These are phyloP conservation scores for Sycobia sp. DNA, from an alignment of 1,140 invertebrate species.

Conservation along the genomic window DNA sequence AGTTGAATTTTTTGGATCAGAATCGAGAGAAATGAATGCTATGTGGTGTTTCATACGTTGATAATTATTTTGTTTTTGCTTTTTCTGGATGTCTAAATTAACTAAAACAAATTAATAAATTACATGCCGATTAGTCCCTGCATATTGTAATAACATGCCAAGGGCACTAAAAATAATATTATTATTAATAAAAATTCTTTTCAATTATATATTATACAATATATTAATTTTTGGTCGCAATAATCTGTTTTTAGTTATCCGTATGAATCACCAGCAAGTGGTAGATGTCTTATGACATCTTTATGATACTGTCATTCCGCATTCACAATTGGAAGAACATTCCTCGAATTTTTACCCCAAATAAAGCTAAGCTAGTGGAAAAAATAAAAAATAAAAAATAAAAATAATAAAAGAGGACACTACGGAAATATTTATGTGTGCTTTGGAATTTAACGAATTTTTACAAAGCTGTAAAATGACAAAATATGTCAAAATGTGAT, in stretches of 20 bases:
- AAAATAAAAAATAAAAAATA: constrained; percentile 35
- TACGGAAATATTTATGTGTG: not conserved
- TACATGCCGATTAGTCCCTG: no score
- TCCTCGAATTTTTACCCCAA: constrained; percentile 49
- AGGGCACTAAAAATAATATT: no score
- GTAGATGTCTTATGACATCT: not conserved
- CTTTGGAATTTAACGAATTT: no score
- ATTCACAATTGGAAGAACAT: constrained; percentile 65
- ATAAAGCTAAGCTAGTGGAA: constrained; percentile 41
- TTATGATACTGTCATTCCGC: constrained; percentile 50
- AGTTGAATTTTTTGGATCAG: not conserved
- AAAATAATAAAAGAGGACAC: constrained; percentile 43
- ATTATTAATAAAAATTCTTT: not conserved
- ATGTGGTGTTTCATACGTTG: constrained; percentile 19
- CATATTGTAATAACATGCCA: no score
- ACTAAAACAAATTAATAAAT: no score
- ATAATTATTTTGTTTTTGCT: no score
- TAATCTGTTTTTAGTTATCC: not conserved
- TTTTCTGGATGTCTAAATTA: no score
- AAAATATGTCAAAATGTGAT: no score
- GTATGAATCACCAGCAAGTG: constrained; percentile 19
- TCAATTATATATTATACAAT: not conserved
- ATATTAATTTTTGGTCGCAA: not conserved
- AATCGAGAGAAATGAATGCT: not conserved
- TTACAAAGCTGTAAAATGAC: no score